Base-by-base conservation (phyloP, 2,797 vertebrate genomes). In the Neosilurus hyrtlii region DNA sequence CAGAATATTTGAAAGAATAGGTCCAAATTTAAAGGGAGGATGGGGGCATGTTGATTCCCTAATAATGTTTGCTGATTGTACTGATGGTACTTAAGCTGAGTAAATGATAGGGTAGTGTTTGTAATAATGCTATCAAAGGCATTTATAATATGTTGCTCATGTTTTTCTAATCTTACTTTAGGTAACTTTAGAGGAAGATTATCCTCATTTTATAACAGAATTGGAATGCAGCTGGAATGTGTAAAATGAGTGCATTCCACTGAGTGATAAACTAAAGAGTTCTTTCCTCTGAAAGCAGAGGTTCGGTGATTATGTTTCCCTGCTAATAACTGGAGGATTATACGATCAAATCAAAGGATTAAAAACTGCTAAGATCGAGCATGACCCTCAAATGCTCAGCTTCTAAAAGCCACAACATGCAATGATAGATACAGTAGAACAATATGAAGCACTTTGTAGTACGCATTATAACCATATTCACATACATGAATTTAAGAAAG, bases 1-100 rank as follows among this genome's bases (percentile, higher is more conserved):
- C 51, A 57, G 9, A 14, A 30, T 66, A 63, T 83, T 82, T 30
- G 30, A 30, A 30, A 30, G 30, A 30, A 30, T 30, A 30, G 30
- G 30, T 30, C 30, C 30, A 30, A 30, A 30, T 30, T 30, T 30
- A 30, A 30, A 30, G 30, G 30, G 30, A 30, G 30, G 30, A 30
- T 30, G 30, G 30, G 30, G 30, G 30, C 30, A 30, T 30, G 1
- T 30, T 30, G 30, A 30, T 30, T 30, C 30, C 30, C 30, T 1
- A 30, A 78, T 59, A 56, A 57, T 66, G 57, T 67, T 84, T 83
- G 81, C 81, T 83, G 62, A 72, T 66, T 86, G 65, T 75, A 74
- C 37, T 22, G 43, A 62, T 79, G 84, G 59, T 51, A 81, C 49
- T 65, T 5, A 3, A 70, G 56, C 24, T 49, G 43, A 35, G 35